Percentiles rank a stretch among this genome's conserved stretches.
These are phyloP conservation scores for Hemibagrus guttatus DNA, from an alignment of 2,797 vertebrate genomes.

Conservation along the genomic window DNA sequence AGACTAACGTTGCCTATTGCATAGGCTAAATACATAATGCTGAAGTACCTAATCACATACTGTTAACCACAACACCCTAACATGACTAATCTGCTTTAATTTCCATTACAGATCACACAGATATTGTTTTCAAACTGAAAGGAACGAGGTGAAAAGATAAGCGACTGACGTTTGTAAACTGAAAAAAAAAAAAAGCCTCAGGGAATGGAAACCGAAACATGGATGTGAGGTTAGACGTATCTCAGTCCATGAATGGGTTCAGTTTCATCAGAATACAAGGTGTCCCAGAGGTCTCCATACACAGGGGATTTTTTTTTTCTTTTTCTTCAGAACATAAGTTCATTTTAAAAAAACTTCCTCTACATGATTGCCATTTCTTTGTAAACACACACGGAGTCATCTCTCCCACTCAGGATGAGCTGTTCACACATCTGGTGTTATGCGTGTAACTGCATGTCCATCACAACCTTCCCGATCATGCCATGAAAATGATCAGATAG, in stretches of 20 bases:
- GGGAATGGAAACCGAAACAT: neutral
- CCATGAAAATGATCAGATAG: too few species aligned
- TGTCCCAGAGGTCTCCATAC: too few species aligned
- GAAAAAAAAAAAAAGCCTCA: neutral
- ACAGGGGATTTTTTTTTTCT: too few species aligned
- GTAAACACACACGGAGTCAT: too few species aligned
- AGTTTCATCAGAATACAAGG: neutral
- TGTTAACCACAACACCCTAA: neutral
- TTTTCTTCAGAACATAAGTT: too few species aligned
- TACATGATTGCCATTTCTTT: too few species aligned
- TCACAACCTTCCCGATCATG: too few species aligned
- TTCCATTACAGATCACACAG: neutral
- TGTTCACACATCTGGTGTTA: too few species aligned
- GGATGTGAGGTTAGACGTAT: neutral
- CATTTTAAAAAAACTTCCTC: too few species aligned
- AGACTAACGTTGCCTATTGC: neutral
- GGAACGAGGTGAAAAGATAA: neutral
- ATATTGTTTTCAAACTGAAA: neutral
- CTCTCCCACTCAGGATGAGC: too few species aligned
- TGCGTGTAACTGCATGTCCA: too few species aligned
- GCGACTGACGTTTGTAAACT: neutral
- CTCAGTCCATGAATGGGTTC: neutral
- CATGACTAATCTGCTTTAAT: neutral
- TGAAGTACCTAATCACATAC: neutral
- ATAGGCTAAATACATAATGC: neutral